Base-by-base conservation (phyloP, 2,113 vertebrate genomes). In the Platysternon megacephalum region DNA sequence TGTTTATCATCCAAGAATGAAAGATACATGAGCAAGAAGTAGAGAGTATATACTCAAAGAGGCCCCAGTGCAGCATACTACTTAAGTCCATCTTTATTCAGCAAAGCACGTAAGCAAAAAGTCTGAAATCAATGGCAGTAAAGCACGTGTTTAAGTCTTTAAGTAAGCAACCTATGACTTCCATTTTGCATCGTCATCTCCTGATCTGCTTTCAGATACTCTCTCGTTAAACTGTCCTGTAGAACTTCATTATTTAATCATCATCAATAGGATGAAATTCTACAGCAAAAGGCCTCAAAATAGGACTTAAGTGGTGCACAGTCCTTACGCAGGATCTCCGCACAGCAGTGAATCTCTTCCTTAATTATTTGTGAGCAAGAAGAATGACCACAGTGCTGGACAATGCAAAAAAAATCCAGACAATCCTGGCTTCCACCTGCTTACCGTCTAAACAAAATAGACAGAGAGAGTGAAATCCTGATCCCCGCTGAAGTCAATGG, bases 1-100 rank as follows among this genome's bases (percentile, higher is more conserved):
- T 19, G 46, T 8, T 46, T 76, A 76, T 92, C 93, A 94, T 56
- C 1, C 21, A 86, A 84, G 42, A 81, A 95, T 85, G 49, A 95
- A 84, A 96, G 96, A 86, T 86, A 89, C 16, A 90, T 81, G 83
- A 79, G 35, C 49, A 79, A 93, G 86, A 86, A 95, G 79, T 6
- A 89, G 81, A 92, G 83, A 89, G n/a, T 89, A 97, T 95, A 92
- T 96, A 97, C 96, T 95, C 49, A 51, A 97, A 95, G 44, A 95
- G 86, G 90, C 96, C 96, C 74, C 81, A 85, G 87, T 93, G 94
- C 97, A 95, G 74, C 52, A 88, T 82, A 94, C 83, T 61, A 56
- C 93, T 96, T 89, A 89, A 82, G 21, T 74, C 17, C 9, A 61
- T 79, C 83, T 96, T 89, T 91, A 95, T 95, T 92, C 95, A 95